A percentile compares a stretch with the other conserved stretches of the same genome.
Conservation (phyloP, 2,888 invertebrate genomes). For the Melitaea athalia region DNA sequence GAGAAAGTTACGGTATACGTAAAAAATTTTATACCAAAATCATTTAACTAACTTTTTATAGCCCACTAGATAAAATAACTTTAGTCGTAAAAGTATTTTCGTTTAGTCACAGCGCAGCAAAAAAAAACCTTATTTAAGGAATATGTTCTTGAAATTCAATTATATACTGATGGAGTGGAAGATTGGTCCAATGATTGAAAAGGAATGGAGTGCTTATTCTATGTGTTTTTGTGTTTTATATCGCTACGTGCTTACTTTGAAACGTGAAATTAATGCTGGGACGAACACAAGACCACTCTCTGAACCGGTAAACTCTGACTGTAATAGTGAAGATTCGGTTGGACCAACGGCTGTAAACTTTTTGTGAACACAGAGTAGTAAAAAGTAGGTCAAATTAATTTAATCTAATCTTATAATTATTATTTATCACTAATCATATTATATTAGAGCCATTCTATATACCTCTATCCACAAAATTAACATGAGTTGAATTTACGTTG, state of each 20-base stretch:
- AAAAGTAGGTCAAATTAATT: too few relatives aligned
- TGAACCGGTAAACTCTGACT: too few relatives aligned
- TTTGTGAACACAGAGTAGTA: too few relatives aligned
- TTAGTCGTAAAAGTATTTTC: neutral
- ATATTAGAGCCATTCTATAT: too few relatives aligned
- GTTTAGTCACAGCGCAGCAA: neutral
- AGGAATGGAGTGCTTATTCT: conserved; percentile 3
- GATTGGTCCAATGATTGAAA: neutral
- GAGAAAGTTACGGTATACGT: neutral
- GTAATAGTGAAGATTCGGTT: too few relatives aligned
- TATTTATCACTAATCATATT: too few relatives aligned
- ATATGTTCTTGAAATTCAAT: conserved; percentile 21
- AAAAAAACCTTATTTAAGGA: conserved; percentile 14
- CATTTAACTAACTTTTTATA: conserved; percentile 3
- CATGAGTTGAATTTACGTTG: too few relatives aligned
- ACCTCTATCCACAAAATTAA: too few relatives aligned
- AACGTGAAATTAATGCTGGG: neutral
- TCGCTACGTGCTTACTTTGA: neutral
- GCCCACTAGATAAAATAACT: neutral
- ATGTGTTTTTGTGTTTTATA: conserved; percentile 3
- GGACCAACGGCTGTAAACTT: too few relatives aligned
- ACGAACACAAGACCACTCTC: neutral
- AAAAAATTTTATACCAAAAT: neutral
- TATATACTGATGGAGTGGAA: conserved; percentile 13
- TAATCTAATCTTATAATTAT: too few relatives aligned